A percentile compares a stretch with the other conserved stretches of the same genome.
These are phyloP conservation scores for Phrynosoma platyrhinos DNA, from an alignment of 2,113 vertebrate genomes.

Conservation along the genomic window DNA sequence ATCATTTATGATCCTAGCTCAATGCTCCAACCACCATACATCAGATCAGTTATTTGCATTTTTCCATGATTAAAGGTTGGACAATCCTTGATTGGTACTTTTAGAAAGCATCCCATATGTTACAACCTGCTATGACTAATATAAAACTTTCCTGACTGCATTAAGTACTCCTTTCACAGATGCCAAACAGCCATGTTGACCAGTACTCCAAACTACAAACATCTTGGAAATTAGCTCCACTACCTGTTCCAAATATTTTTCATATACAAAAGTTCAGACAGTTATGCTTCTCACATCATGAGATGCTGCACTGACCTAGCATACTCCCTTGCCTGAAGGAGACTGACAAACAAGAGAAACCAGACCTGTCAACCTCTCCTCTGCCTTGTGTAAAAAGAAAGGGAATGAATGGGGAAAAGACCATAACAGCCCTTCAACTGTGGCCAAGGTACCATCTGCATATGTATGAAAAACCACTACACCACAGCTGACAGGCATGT, in stretches of 20 bases:
- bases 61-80: not conserved
- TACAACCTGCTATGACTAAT: not conserved
- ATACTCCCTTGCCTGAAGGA: not conserved
- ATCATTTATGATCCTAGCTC: too few species aligned
- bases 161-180: not conserved
- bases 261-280: not conserved
- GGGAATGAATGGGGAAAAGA: too few species aligned
- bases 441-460: too few species aligned
- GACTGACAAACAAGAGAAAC: not conserved
- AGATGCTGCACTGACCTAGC: too few species aligned
- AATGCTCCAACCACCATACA: not conserved
- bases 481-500: not conserved
- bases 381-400: not conserved
- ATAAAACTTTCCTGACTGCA: not conserved
- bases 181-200: not conserved
- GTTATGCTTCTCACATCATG: not conserved
- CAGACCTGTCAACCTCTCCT: not conserved
- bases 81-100: accelerated
- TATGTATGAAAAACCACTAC: not conserved
- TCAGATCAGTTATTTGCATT: accelerated
- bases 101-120: not conserved
- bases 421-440: too few species aligned
- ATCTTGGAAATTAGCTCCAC: not conserved
- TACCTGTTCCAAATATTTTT: not conserved
- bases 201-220: not conserved